Evolutionary conservation across 2,113 vertebrate genomes (phyloP), one percentile per base, ranked within the genome.

Genomic region (Haemorhous mexicanus): DNA sequence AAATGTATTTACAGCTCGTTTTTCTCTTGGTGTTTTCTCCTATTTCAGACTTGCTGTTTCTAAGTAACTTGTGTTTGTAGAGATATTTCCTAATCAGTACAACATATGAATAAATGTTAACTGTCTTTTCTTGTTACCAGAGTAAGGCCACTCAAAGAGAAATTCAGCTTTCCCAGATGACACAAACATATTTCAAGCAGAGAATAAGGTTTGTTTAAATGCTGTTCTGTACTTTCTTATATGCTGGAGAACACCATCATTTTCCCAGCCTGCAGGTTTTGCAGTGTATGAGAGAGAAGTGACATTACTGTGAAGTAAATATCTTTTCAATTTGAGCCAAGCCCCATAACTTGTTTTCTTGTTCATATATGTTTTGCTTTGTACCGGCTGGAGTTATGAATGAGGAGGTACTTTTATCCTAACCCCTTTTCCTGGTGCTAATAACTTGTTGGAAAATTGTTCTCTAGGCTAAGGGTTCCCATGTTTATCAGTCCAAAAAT

Each of bases 11-110:
- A 95, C 97, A 90, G 97, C 97, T 97, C 96, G 97, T 98, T 98
- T 98, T 98, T 98, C 96, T 97, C 96, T 98, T 95, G 96, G 97
- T 98, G 98, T 98, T 98, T 98, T 97, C 97, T 96, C 97, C 96
- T 96, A 76, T 97, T 97, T 98, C 98, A 97, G 97, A 98, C 96
- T 98, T 97, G 98, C 98, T 98, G 98, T 98, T 98, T 98, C 96
- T 97, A 97, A 96, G 98, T 98, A 98, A 96, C 98, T 98, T 98
- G 98, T 99, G 98, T 98, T 98, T 97, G 98, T 99, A 98, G 98
- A 97, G 97, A 97, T 98, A 93, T 98, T 98, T 98, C 98, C 97
- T 98, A 96, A 97, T 97, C 95, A 96, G 98, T 98, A 97, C 98
- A 97, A 97, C 96, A 95, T 98, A 98, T 96, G 96, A 98, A 97